Conservation (phyloP, 2,888 invertebrate genomes). For the Pheosia gnoma region DNA sequence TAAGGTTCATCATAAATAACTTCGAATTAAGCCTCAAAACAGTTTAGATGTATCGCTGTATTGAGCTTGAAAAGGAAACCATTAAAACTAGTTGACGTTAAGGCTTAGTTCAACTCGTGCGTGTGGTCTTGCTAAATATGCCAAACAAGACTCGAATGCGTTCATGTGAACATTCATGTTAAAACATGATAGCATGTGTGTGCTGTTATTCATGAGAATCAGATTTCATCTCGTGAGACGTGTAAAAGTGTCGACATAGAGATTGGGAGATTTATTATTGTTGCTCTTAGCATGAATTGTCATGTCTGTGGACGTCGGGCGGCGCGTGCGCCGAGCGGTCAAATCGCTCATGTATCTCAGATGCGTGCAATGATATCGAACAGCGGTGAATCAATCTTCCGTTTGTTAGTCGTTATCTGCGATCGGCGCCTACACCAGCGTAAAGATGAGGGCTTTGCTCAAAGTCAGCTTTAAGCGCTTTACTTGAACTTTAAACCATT, state of each 20-base stretch:
- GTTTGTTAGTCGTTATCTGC: conserved; percentile 65
- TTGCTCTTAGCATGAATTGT: conserved; percentile 61
- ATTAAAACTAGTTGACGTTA: conserved; percentile 22
- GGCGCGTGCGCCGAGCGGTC: conserved; percentile 65
- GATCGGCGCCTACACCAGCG: conserved; percentile 64
- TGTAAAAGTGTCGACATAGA: conserved; percentile 64
- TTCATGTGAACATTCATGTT: conserved; percentile 53
- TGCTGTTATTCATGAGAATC: conserved; percentile 69
- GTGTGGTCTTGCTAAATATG: conserved; percentile 66
- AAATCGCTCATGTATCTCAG: conserved; percentile 66
- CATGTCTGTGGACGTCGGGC: conserved; percentile 52
- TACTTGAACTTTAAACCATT: conserved; percentile 13
- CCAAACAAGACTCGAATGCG: conserved; percentile 45
- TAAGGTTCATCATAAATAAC: neutral
- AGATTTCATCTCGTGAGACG: conserved; percentile 65
- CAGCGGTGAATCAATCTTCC: conserved; percentile 78
- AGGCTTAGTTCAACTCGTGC: conserved; percentile 48
- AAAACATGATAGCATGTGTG: conserved; percentile 63
- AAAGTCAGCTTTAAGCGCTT: conserved; percentile 51
- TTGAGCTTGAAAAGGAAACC: neutral
- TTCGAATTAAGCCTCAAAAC: neutral
- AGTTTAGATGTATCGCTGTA: neutral
- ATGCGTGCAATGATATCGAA: conserved; percentile 67
- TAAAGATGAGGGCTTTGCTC: conserved; percentile 55
- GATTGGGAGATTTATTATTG: conserved; percentile 70